Evolutionary conservation across 2,888 invertebrate species (phyloP), one percentile per base, ranked within the genome.

Genomic region (Yponomeuta sedellus): DNA sequence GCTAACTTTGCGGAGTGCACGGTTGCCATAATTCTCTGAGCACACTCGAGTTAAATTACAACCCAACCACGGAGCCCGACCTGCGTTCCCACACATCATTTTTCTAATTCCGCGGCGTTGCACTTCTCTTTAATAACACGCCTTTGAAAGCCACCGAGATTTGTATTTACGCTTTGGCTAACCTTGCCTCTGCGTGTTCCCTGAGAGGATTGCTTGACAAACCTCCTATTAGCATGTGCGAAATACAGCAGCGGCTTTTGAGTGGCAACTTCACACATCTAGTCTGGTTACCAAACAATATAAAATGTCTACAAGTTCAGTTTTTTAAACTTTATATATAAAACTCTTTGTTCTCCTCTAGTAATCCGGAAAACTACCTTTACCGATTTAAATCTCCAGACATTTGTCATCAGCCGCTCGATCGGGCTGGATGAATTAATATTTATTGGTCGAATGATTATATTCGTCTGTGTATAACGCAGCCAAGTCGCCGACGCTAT

Each of bases 71-170:
- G 71, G 70, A 69, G 69, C 75, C 77, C 75, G 75, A 12, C 44
- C 63, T 44, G 56, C 64, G 83, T 88, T 89, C 88, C 88, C 88
- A 88, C 90, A 88, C 85, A 83, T 83, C 80, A 83, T 84, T 85
- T 85, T 86, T 86, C 85, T 86, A 85, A 86, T 83, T 82, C 79
- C 76, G 79, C 78, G 78, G 79, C 58, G 67, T 65, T 80, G 77
- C 78, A 78, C 78, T 78, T 75, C 72, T 73, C 78, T 81, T 78
- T 80, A 81, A 84, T 83, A 80, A 79, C 75, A 72, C 75, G 77
- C 73, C 66, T 64, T 64, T 64, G 64, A 64, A 64, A 64, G 56
- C 56, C 64, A 64, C 63, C 63, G 63, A 20, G 63, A 52, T 52
- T 63, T 63, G 40, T 39, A 44, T 63, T 63, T 44, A 25, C 44